phyloP scores from a whole-genome alignment of 2,113 vertebrate genomes.

The Brachirus orientalis region DNA sequence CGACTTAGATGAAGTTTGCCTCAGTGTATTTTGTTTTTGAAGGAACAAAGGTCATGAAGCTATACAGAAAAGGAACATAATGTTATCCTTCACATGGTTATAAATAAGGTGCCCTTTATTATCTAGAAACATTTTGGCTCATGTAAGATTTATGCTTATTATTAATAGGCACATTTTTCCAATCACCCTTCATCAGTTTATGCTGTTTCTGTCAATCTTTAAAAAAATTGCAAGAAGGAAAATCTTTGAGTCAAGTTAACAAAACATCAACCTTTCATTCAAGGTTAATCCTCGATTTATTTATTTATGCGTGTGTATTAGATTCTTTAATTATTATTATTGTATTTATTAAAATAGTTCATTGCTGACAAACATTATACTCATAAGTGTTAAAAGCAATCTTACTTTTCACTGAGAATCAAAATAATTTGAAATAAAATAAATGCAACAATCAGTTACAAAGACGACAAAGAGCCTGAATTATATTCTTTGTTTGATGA shows the following conservation, averaged over 20 bases:
- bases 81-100: constrained; percentile 43
- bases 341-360: neutral
- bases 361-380: neutral
- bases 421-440: neutral
- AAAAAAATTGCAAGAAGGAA: neutral
- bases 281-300: neutral
- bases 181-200: neutral
- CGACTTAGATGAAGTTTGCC: constrained; percentile 55
- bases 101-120: constrained; percentile 45
- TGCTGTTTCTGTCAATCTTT: neutral
- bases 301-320: neutral
- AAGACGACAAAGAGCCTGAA: neutral
- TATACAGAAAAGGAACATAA: constrained; percentile 57
- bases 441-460: neutral
- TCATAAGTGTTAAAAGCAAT: neutral
- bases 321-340: no score
- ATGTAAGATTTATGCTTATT: constrained; percentile 3
- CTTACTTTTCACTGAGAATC: constrained; percentile 4
- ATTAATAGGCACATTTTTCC: neutral
- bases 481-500: neutral
- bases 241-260: neutral
- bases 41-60: constrained; percentile 40
- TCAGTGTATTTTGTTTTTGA: constrained; percentile 61
- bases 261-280: neutral
- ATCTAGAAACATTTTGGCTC: no score